Evolutionary conservation across 1,140 invertebrate species (phyloP), one percentile per base, ranked within the genome.

Genomic region (Glomeris maerens): DNA sequence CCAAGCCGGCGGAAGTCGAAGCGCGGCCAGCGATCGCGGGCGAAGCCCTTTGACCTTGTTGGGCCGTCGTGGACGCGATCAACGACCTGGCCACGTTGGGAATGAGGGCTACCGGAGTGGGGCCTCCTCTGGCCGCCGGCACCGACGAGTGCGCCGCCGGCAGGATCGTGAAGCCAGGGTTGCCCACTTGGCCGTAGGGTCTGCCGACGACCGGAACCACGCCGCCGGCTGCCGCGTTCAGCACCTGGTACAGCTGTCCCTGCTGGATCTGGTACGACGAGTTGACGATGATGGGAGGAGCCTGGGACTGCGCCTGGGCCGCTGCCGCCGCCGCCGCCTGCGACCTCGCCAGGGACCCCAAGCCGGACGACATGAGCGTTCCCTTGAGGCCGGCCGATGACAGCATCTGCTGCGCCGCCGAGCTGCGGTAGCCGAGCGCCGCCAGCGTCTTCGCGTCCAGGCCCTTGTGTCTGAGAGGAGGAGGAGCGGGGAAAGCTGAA

Each of bases 71-170:
- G 27, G 68, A 67, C 60, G 65, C 69, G 56, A 69, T 70, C 40
- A 64, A 70, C 57, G 76, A 70, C 69, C 52, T 53, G 28, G 70
- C 66, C 60, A 72, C 61, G 62, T 71, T 73, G 62, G 72, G 71
- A 60, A 72, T 64, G 63, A 74, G 66, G 59, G 69, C 65, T 62
- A 72, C 67, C 57, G 70, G 68, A 57, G 68, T 68, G 60, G 67
- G 64, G 62, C 63, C 58, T 61, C 59, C 64, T 62, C 66, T 61
- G 64, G 60, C 59, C 57, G 63, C 60, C 28, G 62, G 60, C 25
- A n/a, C 36, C 20, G 22, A 38, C 14, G 46, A 20, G 14, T 36
- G 17, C 21, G 48, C 17, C 20, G 55, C 54, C 17, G 52, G 44
- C 44, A 55, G 38, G 26, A 54, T 26, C 14, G 52, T 49, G 14